Conservation (phyloP, 2,797 vertebrate genomes). For the Toxotes lorentzi region DNA sequence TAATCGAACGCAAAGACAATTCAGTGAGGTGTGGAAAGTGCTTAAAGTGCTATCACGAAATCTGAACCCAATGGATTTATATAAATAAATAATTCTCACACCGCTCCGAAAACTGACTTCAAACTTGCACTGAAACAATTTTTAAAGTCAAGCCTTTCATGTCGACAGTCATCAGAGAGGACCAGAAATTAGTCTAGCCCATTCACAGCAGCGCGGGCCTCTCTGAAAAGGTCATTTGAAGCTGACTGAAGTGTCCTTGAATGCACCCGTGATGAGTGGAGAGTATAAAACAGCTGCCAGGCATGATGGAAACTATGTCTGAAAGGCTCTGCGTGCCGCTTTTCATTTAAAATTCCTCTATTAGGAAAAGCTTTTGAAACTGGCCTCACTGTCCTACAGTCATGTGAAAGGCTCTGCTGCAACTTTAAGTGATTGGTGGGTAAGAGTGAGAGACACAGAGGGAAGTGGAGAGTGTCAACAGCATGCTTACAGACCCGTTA, state of each 20-base stretch:
- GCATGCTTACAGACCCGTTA: not conserved
- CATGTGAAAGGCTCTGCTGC: not conserved
- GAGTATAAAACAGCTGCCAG: conserved; percentile 17
- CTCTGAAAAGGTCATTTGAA: conserved; percentile 5
- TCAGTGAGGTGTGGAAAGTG: not conserved
- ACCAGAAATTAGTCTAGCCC: not conserved
- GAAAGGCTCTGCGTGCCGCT: not conserved
- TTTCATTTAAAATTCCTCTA: conserved; percentile 2
- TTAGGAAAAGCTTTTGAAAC: not conserved
- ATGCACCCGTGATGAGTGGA: conserved; percentile 18
- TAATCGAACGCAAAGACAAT: not conserved
- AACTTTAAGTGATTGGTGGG: not conserved
- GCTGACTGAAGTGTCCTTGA: conserved; percentile 38
- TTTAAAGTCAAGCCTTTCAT: conserved; percentile 14
- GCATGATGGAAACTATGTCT: not conserved
- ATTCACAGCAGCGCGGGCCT: conserved; percentile 2
- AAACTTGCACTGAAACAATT: not conserved
- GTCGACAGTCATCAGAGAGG: not conserved
- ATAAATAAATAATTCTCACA: not conserved
- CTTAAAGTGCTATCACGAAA: not conserved
- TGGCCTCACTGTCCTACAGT: not conserved
- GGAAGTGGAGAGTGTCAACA: not conserved
- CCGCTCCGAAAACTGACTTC: not conserved
- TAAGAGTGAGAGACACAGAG: not conserved
- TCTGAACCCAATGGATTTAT: not conserved